A percentile compares a stretch with the other conserved stretches of the same genome.
Conservation (phyloP, 2,888 invertebrate species). For the Calliopum simillimum region DNA sequence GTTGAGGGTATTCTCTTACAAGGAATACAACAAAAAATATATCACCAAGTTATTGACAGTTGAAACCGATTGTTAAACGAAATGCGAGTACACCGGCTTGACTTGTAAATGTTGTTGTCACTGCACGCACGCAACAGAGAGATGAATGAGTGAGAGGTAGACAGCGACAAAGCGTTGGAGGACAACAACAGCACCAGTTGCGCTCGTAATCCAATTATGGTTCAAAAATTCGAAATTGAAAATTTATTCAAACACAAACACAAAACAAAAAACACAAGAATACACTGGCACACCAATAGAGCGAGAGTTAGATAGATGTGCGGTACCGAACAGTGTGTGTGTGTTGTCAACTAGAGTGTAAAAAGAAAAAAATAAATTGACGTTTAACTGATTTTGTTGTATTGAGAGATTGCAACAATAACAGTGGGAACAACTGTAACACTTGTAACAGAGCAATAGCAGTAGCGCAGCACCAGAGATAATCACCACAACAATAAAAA, state of each 20-base stretch:
- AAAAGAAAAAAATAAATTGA: too few species aligned
- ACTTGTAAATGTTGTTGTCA: too few species aligned
- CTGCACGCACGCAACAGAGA: not conserved
- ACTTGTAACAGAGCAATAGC: too few species aligned
- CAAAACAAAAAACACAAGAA: not conserved
- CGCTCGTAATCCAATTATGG: conserved; percentile 37
- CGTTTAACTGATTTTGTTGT: too few species aligned
- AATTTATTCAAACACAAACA: conserved; percentile 21
- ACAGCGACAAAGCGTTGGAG: not conserved
- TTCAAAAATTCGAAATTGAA: conserved; percentile 32
- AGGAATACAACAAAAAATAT: conserved; percentile 35
- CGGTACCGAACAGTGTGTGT: too few species aligned
- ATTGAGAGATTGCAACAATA: not conserved
- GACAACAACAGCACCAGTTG: conserved; percentile 20
- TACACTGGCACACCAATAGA: conserved; percentile 2
- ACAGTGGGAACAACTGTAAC: not conserved
- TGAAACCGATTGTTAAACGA: conserved; percentile 21
- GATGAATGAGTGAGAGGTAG: conserved; percentile 3
- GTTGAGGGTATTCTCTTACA: conserved; percentile 44
- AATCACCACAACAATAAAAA: not conserved
- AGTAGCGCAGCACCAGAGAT: too few species aligned
- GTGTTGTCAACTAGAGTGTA: too few species aligned
- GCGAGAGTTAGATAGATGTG: too few species aligned
- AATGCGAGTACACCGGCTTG: too few species aligned
- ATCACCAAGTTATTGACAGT: conserved; percentile 36